phyloP scores from a whole-genome alignment of 2,113 vertebrate genomes.

The Corythornis vintsioides region DNA sequence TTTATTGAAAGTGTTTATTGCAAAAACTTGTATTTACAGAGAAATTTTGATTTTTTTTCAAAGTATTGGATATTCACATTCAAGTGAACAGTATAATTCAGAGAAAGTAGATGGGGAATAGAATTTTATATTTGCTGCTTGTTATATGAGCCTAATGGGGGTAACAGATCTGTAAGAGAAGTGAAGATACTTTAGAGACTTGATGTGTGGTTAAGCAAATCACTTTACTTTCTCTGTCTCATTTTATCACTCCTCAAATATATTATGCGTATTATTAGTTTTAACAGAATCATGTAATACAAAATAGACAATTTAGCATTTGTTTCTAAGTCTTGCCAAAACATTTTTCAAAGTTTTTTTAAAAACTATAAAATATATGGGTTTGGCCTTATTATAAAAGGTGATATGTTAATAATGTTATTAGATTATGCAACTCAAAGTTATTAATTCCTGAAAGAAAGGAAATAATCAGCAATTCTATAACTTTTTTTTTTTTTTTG shows the following conservation, averaged over 20 bases:
- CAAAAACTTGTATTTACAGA: background rate
- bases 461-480: constrained; percentile 15
- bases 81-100: background rate
- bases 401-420: background rate
- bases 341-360: background rate
- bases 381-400: background rate
- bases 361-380: background rate
- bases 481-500: background rate
- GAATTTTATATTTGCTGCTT: background rate
- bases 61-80: background rate
- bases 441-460: constrained; percentile 2
- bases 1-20: background rate
- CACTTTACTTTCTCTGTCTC: background rate
- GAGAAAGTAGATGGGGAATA: background rate
- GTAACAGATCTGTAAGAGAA: background rate
- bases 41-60: background rate
- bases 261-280: background rate
- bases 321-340: background rate
- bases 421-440: background rate
- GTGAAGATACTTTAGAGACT: background rate
- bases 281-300: background rate
- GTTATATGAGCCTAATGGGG: background rate
- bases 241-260: constrained; percentile 1
- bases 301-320: background rate
- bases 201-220: background rate